Evolutionary conservation across 2,113 vertebrate genomes (phyloP).

Genomic region (Numenius arquata): DNA sequence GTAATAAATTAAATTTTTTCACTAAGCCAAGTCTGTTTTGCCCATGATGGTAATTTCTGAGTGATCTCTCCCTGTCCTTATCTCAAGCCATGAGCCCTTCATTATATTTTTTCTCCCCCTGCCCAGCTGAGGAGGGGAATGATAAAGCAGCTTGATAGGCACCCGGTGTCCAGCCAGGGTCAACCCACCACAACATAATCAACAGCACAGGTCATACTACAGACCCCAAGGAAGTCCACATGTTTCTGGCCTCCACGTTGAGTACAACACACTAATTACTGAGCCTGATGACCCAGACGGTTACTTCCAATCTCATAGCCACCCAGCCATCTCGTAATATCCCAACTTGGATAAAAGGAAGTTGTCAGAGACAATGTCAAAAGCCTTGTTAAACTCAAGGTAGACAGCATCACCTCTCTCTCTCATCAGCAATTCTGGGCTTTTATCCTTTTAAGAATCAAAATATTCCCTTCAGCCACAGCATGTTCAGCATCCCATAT

Average conservation of each 20-base stretch:
- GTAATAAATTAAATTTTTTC: background rate
- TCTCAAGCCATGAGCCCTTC: too few species aligned
- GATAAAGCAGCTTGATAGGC: background rate
- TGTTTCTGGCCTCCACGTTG: fast-evolving
- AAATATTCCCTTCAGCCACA: constrained; percentile 4
- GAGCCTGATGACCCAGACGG: background rate
- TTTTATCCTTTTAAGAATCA: constrained; percentile 5
- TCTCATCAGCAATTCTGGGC: background rate
- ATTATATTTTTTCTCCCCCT: background rate
- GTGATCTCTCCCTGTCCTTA: background rate
- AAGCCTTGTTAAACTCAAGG: background rate
- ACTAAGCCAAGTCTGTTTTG: background rate
- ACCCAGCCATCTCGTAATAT: background rate
- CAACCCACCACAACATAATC: background rate
- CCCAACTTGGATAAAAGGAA: background rate
- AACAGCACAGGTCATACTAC: background rate
- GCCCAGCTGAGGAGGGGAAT: background rate
- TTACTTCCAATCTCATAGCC: background rate
- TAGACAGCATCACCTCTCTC: background rate
- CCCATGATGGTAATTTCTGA: background rate
- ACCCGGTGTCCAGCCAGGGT: background rate
- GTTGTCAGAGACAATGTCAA: background rate
- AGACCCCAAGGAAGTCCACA: background rate
- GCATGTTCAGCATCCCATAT: background rate
- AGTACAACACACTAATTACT: background rate